Conservation (phyloP, 2,888 invertebrate genomes). For the Kuschelorhynchus macadamiae region DNA sequence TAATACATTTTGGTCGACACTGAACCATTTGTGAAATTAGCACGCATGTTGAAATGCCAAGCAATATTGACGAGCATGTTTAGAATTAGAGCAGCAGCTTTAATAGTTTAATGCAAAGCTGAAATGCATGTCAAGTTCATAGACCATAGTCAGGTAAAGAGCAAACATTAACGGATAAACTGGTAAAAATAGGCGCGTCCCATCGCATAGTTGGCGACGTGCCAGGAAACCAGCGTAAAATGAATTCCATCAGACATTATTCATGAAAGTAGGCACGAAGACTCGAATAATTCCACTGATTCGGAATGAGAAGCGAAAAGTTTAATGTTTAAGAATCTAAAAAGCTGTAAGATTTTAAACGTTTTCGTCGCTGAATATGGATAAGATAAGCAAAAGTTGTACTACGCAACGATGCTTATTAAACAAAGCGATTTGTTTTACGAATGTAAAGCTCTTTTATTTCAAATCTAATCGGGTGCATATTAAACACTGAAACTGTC, state of each 20-base stretch:
- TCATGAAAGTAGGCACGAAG: constrained; percentile 23
- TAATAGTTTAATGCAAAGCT: constrained; percentile 9
- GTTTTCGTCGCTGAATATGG: neutral
- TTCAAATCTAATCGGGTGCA: no score
- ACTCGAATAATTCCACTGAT: neutral
- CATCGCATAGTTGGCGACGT: constrained; percentile 26
- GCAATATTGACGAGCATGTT: constrained; percentile 16
- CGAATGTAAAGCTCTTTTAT: no score
- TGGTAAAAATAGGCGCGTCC: constrained; percentile 23
- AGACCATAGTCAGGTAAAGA: constrained; percentile 16
- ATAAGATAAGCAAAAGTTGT: neutral
- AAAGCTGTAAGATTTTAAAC: neutral
- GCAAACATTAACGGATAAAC: constrained; percentile 24
- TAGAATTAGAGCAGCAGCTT: constrained; percentile 12
- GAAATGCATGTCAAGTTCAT: constrained; percentile 39
- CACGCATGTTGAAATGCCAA: neutral
- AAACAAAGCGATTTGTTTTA: no score
- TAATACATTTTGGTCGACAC: constrained; percentile 1
- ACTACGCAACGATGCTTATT: no score
- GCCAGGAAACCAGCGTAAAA: constrained; percentile 20
- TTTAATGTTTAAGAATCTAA: constrained; percentile 1
- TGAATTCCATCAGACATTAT: constrained; percentile 19
- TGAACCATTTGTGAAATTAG: neutral
- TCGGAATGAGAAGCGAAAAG: neutral
- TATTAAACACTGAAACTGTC: no score